These are phyloP conservation scores for Sebastes paucispinis DNA, from an alignment of 2,797 vertebrate species.

Conservation along the genomic window DNA sequence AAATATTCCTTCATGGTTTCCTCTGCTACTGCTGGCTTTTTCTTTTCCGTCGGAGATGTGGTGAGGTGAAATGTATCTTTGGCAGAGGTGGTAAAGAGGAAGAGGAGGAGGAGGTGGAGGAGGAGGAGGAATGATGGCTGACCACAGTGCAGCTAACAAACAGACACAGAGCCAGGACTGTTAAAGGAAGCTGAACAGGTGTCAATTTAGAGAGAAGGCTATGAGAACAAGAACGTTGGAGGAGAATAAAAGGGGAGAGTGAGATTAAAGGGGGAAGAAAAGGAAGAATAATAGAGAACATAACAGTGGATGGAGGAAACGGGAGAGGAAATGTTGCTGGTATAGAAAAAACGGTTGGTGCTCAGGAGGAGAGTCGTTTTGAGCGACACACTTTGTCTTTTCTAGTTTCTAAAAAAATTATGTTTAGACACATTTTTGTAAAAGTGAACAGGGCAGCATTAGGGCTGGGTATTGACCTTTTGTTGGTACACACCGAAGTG, in stretches of 20 bases:
- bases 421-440: too few species aligned
- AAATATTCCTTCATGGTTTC: conserved; percentile 62
- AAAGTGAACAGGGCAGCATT: background rate
- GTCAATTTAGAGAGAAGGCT: background rate
- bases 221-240: background rate
- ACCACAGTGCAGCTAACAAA: conserved; percentile 23
- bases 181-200: conserved; percentile 38
- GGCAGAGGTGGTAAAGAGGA: conserved; percentile 42
- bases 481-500: too few species aligned
- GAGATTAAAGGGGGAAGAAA: background rate
- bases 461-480: too few species aligned
- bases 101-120: conserved; percentile 28
- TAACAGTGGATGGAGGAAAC: rapidly evolving
- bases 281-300: background rate
- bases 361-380: background rate
- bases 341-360: background rate
- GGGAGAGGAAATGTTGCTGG: background rate
- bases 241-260: too few species aligned
- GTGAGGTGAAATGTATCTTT: conserved; percentile 72
- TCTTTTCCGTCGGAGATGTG: conserved; percentile 49
- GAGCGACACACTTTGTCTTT: too few species aligned
- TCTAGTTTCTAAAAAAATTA: background rate
- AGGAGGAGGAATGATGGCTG: conserved; percentile 43
- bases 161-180: conserved; percentile 6
- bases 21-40: conserved; percentile 34